Evolutionary conservation across 2,888 invertebrate genomes (phyloP).

Genomic region (Hetaerina titia): DNA sequence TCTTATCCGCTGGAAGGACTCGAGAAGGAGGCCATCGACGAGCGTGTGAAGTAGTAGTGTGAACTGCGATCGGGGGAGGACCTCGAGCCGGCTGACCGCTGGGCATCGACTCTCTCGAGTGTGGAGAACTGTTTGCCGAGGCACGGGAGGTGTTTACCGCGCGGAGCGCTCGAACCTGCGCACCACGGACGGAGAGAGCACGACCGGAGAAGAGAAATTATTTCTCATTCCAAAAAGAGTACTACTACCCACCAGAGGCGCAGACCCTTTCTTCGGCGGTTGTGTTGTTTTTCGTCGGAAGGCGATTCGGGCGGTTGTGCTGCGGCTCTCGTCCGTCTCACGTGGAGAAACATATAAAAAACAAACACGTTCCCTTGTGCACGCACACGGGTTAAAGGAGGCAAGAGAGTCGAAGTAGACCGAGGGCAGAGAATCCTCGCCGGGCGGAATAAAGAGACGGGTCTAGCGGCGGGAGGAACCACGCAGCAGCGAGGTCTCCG

Average conservation of each 20-base stretch:
- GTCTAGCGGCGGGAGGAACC: slow-evolving; percentile 45
- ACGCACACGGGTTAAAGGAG: slow-evolving; percentile 9
- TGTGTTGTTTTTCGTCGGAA: background rate
- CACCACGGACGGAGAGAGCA: background rate
- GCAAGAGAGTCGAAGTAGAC: background rate
- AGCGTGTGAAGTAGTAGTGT: background rate
- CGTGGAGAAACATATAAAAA: background rate
- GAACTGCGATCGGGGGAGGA: background rate
- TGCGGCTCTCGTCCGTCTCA: background rate
- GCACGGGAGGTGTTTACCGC: background rate
- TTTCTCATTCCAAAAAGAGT: background rate
- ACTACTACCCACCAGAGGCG: background rate
- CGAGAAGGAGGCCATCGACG: too few species aligned
- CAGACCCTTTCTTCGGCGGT: background rate
- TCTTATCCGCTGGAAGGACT: background rate
- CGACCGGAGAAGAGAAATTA: background rate
- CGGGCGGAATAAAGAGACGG: slow-evolving; percentile 32
- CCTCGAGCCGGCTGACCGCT: background rate
- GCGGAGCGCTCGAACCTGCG: background rate
- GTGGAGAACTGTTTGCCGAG: background rate
- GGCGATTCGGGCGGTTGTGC: background rate
- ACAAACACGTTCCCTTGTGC: background rate
- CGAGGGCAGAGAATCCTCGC: background rate
- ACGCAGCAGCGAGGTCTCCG: slow-evolving; percentile 59
- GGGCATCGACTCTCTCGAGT: background rate